Evolutionary conservation across 1,140 invertebrate genomes (phyloP).

Genomic region (Onthophagus taurus): DNA sequence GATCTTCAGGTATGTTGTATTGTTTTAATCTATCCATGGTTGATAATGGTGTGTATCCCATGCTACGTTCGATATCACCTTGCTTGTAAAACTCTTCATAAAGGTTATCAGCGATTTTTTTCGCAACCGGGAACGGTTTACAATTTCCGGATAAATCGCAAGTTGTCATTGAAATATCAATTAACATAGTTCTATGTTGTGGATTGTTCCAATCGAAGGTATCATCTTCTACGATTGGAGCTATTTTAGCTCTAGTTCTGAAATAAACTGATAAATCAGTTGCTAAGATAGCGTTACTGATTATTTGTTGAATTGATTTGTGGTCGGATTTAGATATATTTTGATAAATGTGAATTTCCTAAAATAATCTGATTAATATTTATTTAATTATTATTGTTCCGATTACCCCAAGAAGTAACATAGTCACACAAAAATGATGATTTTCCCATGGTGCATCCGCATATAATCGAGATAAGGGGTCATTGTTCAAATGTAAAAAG

Average conservation of each 20-base stretch:
- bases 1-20: constrained; percentile 44
- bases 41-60: constrained; percentile 45
- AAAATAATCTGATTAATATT: not conserved
- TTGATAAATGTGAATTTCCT: constrained; percentile 18
- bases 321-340: constrained; percentile 14
- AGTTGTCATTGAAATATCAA: constrained; percentile 47
- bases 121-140: constrained; percentile 45
- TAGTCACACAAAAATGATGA: constrained; percentile 45
- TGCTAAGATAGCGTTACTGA: constrained; percentile 44
- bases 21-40: constrained; percentile 46
- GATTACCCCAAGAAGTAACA: constrained; percentile 42
- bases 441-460: constrained; percentile 44
- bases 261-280: constrained; percentile 48
- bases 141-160: constrained; percentile 46
- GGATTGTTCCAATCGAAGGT: constrained; percentile 38
- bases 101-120: constrained; percentile 40
- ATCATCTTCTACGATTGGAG: constrained; percentile 33
- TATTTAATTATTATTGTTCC: not conserved
- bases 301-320: constrained; percentile 34
- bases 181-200: constrained; percentile 39
- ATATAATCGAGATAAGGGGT: constrained; percentile 43
- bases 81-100: constrained; percentile 39
- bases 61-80: constrained; percentile 44
- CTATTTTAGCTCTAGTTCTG: constrained; percentile 39
- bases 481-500: constrained; percentile 41